Evolutionary conservation across 2,888 invertebrate species (phyloP).

Genomic region (Xanthostigma xanthostigma): DNA sequence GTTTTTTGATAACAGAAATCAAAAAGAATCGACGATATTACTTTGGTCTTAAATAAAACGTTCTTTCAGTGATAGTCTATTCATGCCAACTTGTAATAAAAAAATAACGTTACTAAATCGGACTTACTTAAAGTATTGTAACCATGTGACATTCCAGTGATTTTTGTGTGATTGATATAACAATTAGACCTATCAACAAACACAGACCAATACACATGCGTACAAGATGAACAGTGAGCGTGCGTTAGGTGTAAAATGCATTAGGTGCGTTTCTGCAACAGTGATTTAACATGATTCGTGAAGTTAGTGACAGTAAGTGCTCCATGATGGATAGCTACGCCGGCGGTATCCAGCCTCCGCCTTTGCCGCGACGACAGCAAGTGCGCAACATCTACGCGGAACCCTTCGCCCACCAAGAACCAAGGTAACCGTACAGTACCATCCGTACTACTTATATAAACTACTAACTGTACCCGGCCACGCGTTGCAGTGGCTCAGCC

Average conservation of each 20-base stretch:
- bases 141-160: no score
- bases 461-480: no score
- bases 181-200: no score
- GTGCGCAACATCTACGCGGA: slow-evolving; percentile 51
- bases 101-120: no score
- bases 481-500: no score
- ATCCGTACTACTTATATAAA: not conserved
- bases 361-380: slow-evolving; percentile 43
- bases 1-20: no score
- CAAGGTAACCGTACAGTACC: slow-evolving; percentile 22
- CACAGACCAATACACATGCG: slow-evolving; percentile 11
- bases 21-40: no score
- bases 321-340: slow-evolving; percentile 45
- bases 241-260: slow-evolving; percentile 18
- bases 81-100: no score
- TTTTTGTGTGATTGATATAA: no score
- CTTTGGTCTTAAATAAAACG: no score
- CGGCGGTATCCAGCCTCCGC: slow-evolving; percentile 42
- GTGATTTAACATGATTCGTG: slow-evolving; percentile 24
- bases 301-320: slow-evolving; percentile 26
- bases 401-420: slow-evolving; percentile 43
- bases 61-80: no score
- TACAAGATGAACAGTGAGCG: slow-evolving; percentile 23
- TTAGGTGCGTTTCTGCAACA: slow-evolving; percentile 1
- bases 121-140: no score